phyloP scores from a whole-genome alignment of 2,888 invertebrate genomes.

The Macaria notata region DNA sequence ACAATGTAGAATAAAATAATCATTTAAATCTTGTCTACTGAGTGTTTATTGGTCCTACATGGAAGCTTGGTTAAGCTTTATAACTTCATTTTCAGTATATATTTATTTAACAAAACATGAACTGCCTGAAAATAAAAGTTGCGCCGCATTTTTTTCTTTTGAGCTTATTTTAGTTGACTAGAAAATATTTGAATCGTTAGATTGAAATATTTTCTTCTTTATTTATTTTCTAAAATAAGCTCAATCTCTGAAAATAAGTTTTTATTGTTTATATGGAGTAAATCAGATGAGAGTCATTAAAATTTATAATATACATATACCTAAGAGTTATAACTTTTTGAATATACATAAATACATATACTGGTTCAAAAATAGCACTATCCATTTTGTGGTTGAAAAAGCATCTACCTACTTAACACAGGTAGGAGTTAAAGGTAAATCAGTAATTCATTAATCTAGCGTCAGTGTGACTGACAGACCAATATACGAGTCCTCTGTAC shows the following conservation, averaged over 20 bases:
- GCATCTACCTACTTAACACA: constrained; percentile 33
- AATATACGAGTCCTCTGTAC: constrained; percentile 43
- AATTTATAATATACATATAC: too few relatives aligned
- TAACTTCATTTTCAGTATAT: constrained; percentile 5
- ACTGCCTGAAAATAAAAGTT: too few relatives aligned
- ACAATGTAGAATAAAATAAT: constrained; percentile 4
- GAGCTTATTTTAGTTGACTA: too few relatives aligned
- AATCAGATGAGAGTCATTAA: too few relatives aligned
- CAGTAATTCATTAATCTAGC: constrained; percentile 34
- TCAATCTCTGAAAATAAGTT: too few relatives aligned
- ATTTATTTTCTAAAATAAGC: too few relatives aligned
- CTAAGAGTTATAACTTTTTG: too few relatives aligned
- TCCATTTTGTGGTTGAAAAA: constrained; percentile 3
- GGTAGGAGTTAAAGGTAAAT: constrained; percentile 41
- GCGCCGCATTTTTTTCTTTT: too few relatives aligned
- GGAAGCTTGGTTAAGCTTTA: constrained; percentile 1
- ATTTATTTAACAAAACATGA: neutral
- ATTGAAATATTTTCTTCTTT: too few relatives aligned
- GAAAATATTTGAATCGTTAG: too few relatives aligned
- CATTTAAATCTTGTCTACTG: constrained; percentile 20
- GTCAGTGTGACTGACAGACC: constrained; percentile 54
- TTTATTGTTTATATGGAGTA: too few relatives aligned
- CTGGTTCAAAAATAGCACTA: neutral
- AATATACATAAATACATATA: too few relatives aligned
- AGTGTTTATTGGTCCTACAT: constrained; percentile 17